These are phyloP conservation scores for Trichonephila inaurata DNA, from an alignment of 1,140 invertebrate genomes.

Conservation along the genomic window DNA sequence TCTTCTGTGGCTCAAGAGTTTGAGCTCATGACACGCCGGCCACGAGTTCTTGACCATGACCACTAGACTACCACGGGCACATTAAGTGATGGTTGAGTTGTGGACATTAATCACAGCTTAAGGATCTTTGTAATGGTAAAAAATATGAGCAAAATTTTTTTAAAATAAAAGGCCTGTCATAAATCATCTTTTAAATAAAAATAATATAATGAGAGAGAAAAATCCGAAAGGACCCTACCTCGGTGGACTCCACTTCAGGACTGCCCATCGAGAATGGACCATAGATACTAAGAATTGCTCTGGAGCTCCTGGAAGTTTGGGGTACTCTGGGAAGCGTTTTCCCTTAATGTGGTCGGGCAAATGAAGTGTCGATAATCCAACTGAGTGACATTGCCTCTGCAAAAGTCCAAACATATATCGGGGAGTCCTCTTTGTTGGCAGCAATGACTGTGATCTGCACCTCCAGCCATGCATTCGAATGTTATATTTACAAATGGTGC, in stretches of 20 bases:
- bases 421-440: slow-evolving; percentile 88
- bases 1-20: too few species aligned
- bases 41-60: too few species aligned
- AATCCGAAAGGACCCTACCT: slow-evolving; percentile 27
- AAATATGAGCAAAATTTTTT: too few species aligned
- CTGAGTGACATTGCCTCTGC: slow-evolving; percentile 86
- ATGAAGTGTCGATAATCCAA: slow-evolving; percentile 87
- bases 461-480: slow-evolving; percentile 87
- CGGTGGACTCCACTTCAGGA: slow-evolving; percentile 90
- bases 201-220: too few species aligned
- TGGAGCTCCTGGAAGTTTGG: slow-evolving; percentile 88
- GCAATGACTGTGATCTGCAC: slow-evolving; percentile 85
- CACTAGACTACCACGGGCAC: too few species aligned
- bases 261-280: slow-evolving; percentile 87
- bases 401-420: slow-evolving; percentile 86
- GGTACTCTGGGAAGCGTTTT: slow-evolving; percentile 90
- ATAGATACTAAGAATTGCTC: slow-evolving; percentile 86
- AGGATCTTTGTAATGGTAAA: too few species aligned
- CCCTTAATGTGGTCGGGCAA: slow-evolving; percentile 89
- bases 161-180: too few species aligned
- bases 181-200: too few species aligned
- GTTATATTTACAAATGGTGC: slow-evolving; percentile 90
- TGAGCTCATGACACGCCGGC: too few species aligned
- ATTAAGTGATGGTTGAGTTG: too few species aligned
- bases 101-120: too few species aligned